These are phyloP conservation scores for Drosophila prostipennis DNA, from an alignment of 2,888 invertebrate genomes.

Conservation along the genomic window DNA sequence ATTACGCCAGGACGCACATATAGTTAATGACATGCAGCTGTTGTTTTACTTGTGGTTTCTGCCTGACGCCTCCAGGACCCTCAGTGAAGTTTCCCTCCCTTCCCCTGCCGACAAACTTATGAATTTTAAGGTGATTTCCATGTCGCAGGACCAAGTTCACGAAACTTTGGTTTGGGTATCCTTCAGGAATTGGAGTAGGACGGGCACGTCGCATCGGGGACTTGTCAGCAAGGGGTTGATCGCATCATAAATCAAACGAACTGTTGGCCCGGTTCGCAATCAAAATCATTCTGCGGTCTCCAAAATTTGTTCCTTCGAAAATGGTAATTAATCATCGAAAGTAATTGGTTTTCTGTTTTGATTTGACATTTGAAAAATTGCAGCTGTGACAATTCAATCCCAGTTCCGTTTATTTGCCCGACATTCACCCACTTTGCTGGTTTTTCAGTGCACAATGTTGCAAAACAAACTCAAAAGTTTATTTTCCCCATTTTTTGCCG, in stretches of 20 bases:
- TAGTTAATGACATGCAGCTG: constrained; percentile 77
- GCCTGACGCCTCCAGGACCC: neutral
- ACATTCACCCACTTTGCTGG: constrained; percentile 9
- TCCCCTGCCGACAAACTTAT: constrained; percentile 62
- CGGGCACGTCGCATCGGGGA: constrained; percentile 32
- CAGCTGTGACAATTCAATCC: constrained; percentile 70
- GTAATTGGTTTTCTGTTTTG: constrained; percentile 77
- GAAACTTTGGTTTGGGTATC: constrained; percentile 19
- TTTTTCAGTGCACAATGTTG: constrained; percentile 14
- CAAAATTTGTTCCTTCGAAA: constrained; percentile 53
- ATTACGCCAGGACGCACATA: constrained; percentile 51
- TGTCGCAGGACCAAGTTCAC: constrained; percentile 47
- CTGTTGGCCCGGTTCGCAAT: constrained; percentile 55
- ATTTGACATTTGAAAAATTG: constrained; percentile 79
- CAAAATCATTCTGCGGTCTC: constrained; percentile 76
- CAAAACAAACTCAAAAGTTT: constrained; percentile 14
- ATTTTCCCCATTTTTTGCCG: constrained; percentile 4
- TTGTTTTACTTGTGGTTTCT: constrained; percentile 49
- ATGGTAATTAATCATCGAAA: constrained; percentile 71
- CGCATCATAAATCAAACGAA: constrained; percentile 68
- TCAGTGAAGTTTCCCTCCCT: neutral
- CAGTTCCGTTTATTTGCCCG: constrained; percentile 21
- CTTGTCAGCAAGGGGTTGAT: constrained; percentile 59
- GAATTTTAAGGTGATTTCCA: constrained; percentile 76
- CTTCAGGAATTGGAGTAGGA: neutral